Base-by-base conservation (phyloP, 2,888 invertebrate species). In the Thera britannica region DNA sequence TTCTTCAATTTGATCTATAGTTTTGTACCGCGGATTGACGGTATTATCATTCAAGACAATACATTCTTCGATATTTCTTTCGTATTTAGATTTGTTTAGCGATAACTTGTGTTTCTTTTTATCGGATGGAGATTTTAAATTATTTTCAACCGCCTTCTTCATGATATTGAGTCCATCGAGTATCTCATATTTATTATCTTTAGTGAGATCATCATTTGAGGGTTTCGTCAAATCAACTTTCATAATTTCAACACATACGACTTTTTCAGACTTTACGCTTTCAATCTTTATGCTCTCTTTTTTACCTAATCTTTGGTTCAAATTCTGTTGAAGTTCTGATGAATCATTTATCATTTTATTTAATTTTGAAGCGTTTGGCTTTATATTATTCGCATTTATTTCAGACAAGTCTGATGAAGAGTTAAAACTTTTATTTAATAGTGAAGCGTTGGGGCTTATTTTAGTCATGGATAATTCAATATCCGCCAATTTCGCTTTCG, bases 1-100 rank as follows among this genome's bases (percentile, higher is more conserved):
- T 57, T 70, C 60, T 61, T 70, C 70, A 63, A 70, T 70, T 61
- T 70, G 70, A 23, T 70, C 70, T 38, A 70, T 70, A 7, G 70
- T 70, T 64, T 70, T 70, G 61, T 70, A 70, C 34, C 52, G 44
- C 2, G 58, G 46, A 41, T 69, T 65, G 3, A 69, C 11, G 44
- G 49, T 54, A 44, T 49, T 46, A 12, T 65, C 55, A 56, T 60
- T 60, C 9, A 46, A 12, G 8, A 41, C 1, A 38, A 41, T 7
- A 6, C 51, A 35, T 2, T 57, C 23, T 4, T 59, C 23, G 4
- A 9, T 23, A 49, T 38, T n/a, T 23, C 7, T 56, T 58, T 67
- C 58, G 36, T 7, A 51, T 35, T 23, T 56, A 44, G 62, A 36
- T 58, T 46, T 70, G 2, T 68, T 67, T 11, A 68, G 35, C 0